Evolutionary conservation across 2,113 vertebrate genomes (phyloP), one percentile per base, ranked within the genome.

Genomic region (Pelecanoides urinatrix): DNA sequence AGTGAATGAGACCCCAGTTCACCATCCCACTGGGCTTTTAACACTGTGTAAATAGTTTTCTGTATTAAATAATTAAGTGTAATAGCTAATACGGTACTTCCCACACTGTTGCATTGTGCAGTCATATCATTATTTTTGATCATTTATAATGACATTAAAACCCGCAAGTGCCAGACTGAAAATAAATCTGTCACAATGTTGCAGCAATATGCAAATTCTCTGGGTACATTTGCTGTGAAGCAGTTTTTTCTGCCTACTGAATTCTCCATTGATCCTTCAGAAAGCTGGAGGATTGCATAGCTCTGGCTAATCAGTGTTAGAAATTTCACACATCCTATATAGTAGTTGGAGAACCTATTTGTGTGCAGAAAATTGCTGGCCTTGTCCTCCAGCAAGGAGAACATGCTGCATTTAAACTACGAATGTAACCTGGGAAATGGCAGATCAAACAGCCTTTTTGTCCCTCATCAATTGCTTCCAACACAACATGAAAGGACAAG

Each of bases 171-270:
- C 95, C 92, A 97, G 97, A 94, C 94, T 94, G 94, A 94, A 98
- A 97, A 95, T 95, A 97, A 97, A 92, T 58, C 96, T 97, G 97
- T 98, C 98, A 98, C 83, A 97, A 94, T 96, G 97, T 97, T 98
- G 97, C 82, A 96, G 89, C 78, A 95, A 95, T 82, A 94, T 78
- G 93, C 75, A 97, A 92, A 96, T 96, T 96, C 82, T 68, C 95
- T 47, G 92, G 76, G 83, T 85, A 50, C 2, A 1, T 80, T 94
- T 88, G 78, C 86, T 68, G 58, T 1, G 30, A 82, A 21, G 70
- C 16, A 70, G 11, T 44, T 44, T 79, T 72, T 65, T 19, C 78
- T 94, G 67, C 56, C 92, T 52, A 5, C 71, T 62, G 55, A 66
- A 80, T 88, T 87, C 27, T 65, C 68, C 52, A 47, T 1, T 90